These are phyloP conservation scores for Cryptocephalus primarius DNA, from an alignment of 2,888 invertebrate species.

Conservation along the genomic window DNA sequence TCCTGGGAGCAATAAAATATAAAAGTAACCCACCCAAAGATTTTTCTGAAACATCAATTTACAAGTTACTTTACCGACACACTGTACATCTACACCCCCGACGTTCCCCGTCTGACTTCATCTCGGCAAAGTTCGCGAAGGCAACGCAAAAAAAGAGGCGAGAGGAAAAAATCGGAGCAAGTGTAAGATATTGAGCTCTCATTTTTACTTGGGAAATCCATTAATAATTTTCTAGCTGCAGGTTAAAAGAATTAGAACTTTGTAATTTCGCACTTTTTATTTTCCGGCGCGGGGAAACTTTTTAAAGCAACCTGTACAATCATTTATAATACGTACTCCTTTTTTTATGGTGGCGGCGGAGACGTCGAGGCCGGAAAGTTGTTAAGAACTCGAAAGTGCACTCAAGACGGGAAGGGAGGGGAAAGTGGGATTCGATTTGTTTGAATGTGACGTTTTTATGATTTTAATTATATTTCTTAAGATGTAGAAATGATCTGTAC, in stretches of 20 bases:
- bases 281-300: constrained; percentile 9
- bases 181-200: constrained; percentile 21
- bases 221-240: constrained; percentile 28
- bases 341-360: neutral
- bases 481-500: no score
- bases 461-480: no score
- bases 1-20: no score
- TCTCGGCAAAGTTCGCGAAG: no score
- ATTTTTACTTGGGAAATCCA: constrained; percentile 27
- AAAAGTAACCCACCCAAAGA: neutral
- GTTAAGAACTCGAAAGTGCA: no score
- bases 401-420: no score
- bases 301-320: constrained; percentile 21
- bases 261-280: constrained; percentile 22
- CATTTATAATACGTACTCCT: constrained; percentile 19
- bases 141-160: constrained; percentile 13
- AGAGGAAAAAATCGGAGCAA: constrained; percentile 11
- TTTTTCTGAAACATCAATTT: neutral
- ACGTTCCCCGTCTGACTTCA: no score
- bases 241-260: constrained; percentile 29
- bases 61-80: constrained; percentile 1
- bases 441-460: no score
- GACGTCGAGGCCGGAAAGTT: neutral
- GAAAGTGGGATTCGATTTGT: no score
- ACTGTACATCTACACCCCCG: no score